A percentile compares a stretch with the other conserved stretches of the same genome.
Evolutionary conservation across 2,797 vertebrate genomes (phyloP).

Genomic region (Phataginus tricuspis): DNA sequence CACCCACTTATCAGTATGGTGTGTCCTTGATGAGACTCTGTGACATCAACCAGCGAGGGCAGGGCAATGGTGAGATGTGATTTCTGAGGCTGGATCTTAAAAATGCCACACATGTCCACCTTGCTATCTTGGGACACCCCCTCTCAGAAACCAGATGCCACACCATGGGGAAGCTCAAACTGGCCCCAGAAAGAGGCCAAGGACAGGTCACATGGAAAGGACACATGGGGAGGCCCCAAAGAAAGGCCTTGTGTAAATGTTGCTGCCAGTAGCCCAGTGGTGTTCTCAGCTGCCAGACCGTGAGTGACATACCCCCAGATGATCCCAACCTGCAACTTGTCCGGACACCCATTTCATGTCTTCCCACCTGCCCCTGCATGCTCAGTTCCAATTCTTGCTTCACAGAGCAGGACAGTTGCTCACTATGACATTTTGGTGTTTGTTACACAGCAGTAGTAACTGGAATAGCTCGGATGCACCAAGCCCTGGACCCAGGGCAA

Average conservation of each 20-base stretch:
- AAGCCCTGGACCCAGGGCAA: background rate
- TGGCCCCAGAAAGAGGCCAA: background rate
- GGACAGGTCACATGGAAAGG: background rate
- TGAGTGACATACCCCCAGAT: background rate
- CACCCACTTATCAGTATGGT: fast-evolving
- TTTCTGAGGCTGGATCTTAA: background rate
- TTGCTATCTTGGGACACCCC: background rate
- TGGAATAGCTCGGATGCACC: background rate
- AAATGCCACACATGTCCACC: background rate
- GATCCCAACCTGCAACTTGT: background rate
- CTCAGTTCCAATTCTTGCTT: background rate
- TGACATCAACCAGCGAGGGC: background rate
- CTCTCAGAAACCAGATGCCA: background rate
- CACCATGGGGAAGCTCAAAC: background rate
- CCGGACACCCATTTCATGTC: background rate
- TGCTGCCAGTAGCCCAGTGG: background rate
- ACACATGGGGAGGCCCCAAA: background rate
- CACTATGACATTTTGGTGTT: fast-evolving
- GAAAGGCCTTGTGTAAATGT: background rate
- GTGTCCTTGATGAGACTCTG: background rate
- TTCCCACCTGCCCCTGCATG: background rate
- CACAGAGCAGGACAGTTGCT: background rate
- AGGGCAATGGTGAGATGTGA: background rate
- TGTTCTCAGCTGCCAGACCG: background rate
- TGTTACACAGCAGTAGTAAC: fast-evolving